phyloP scores from a whole-genome alignment of 2,113 vertebrate species.

The Hylia prasina region DNA sequence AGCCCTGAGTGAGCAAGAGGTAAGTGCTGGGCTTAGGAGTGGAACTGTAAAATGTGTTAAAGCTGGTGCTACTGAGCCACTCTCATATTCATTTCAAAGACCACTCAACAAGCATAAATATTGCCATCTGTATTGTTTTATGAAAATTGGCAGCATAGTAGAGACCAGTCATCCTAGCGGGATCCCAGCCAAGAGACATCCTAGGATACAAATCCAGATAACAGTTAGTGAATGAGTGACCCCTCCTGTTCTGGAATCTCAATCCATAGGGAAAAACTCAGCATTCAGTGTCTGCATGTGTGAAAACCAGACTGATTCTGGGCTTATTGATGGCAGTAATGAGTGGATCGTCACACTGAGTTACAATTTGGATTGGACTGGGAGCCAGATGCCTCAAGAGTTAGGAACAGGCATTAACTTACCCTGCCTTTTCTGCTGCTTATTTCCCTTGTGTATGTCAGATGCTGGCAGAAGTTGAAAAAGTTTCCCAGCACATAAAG shows the following conservation, averaged over 20 bases:
- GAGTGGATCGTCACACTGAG: neutral
- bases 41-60: neutral
- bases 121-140: slow-evolving; percentile 45
- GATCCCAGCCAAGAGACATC: slow-evolving; percentile 12
- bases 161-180: neutral
- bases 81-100: slow-evolving; percentile 19
- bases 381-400: neutral
- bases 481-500: neutral
- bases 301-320: neutral
- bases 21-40: neutral
- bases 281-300: neutral
- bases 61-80: neutral
- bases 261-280: neutral
- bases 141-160: neutral
- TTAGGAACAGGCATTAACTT: neutral
- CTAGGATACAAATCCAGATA: neutral
- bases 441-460: neutral
- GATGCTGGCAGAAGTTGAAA: neutral
- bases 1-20: neutral
- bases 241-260: neutral
- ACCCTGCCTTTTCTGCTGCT: neutral
- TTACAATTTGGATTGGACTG: neutral
- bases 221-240: neutral
- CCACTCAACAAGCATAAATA: slow-evolving; percentile 9
- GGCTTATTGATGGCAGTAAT: neutral